Evolutionary conservation across 2,797 vertebrate species (phyloP), one percentile per base, ranked within the genome.

Genomic region (Chiloscyllium punctatum): DNA sequence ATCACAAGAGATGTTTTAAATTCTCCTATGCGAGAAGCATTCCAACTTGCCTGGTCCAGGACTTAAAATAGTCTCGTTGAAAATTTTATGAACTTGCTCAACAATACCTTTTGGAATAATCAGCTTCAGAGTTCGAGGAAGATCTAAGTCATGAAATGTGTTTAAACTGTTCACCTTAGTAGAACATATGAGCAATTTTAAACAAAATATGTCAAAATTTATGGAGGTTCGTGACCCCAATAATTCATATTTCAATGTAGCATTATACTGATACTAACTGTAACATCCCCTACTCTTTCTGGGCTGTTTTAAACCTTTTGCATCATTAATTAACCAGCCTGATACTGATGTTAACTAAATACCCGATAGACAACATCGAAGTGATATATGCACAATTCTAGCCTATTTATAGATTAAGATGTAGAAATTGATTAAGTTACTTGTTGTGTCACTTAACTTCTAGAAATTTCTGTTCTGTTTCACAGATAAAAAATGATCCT

Each of bases 401-500:
- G 13, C 33, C 74, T 74, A 95, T 95, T 95, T 95, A 95, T 77
- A 72, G 69, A 95, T 95, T 95, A 95, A 95, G 94, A 77, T 95
- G 94, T 74, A 95, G 94, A 95, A 95, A 95, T 95, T 95, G 94
- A 95, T 74, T 95, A 95, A 95, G 48, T 95, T 95, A 53, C 94
- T 74, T 74, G 94, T 77, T 95, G 71, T 77, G 72, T n/a, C 71
- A 74, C 72, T 71, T 74, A 94, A 94, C 94, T 95, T 95, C 48
- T 21, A 95, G 94, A 95, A 95, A 95, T 98, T 97, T 97, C 97
- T 97, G 97, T 97, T 97, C 97, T 97, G 97, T 97, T 96, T 97
- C 94, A 96, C 97, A 97, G 97, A 98, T 98, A 96, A 98, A 92
- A 97, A 98, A 97, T 97, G 97, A 96, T 98, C 97, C 97, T 97